Evolutionary conservation across 2,888 invertebrate genomes (phyloP), one percentile per base, ranked within the genome.

Genomic region (Stictocephala bisonia): DNA sequence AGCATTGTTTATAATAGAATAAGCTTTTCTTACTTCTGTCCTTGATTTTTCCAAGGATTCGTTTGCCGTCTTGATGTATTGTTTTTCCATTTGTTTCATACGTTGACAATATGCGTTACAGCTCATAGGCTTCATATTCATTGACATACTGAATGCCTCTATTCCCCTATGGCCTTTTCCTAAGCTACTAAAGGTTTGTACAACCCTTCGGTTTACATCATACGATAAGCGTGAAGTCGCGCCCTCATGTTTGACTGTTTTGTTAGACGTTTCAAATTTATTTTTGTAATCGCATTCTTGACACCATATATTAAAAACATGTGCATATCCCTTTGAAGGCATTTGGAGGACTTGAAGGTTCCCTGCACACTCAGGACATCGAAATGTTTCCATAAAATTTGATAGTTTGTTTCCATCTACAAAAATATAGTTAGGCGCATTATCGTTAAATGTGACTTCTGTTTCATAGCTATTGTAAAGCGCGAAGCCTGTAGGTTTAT

Each of bases 321-420:
- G 35, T 6, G 41, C 66, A 40, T 41, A 66, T 13, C 66, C 66
- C n/a, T 66, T 41, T 7, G 40, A 24, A 20, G 66, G 66, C 41
- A 66, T 13, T 13, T 60, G 60, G 15, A 15, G 29, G 9, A 60
- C n/a, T 20, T 60, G 31, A 18, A 60, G 18, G 11, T 3, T 27
- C 11, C 60, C 40, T 20, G 15, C 60, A 60, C 60, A 29, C 13
- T 29, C 2, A 58, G 58, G 58, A n/a, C 58, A 58, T 58, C 3
- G 3, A n/a, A 58, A 58, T 15, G 13, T 4, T 58, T 58, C 9
- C n/a, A 58, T 27, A 27, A 58, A 58, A 4, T 3, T 2, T 13
- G 40, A 20, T 7, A 60, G 18, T 3, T 40, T 60, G 40, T 60
- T 60, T 60, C 4, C 11, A 31, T 60, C 35, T 18, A 60, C 35